These are phyloP conservation scores for Caenorhabditis becei DNA, from an alignment of 2,888 invertebrate genomes.

Conservation along the genomic window DNA sequence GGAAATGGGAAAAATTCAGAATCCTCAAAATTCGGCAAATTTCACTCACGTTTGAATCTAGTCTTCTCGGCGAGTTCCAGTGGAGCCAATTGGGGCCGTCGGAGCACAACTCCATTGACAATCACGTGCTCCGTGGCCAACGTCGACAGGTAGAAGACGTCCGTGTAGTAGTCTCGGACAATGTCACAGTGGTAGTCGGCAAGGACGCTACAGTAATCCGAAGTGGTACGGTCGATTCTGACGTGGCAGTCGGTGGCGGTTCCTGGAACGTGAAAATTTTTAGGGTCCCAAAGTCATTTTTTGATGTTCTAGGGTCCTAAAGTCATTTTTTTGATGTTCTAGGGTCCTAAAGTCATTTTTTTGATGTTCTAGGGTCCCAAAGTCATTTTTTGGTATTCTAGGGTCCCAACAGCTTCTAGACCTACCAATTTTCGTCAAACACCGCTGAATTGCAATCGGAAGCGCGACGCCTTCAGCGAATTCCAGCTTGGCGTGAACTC, in stretches of 20 bases:
- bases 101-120: constrained; percentile 15
- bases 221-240: background rate
- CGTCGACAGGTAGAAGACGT: constrained; percentile 29
- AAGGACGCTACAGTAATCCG: background rate
- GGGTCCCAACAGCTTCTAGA: too few species aligned
- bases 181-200: constrained; percentile 50
- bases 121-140: constrained; percentile 23
- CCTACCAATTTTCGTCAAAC: constrained; percentile 28
- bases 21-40: background rate
- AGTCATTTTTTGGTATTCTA: too few species aligned
- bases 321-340: too few species aligned
- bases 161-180: constrained; percentile 30
- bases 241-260: constrained; percentile 39
- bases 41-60: background rate
- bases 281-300: too few species aligned
- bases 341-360: too few species aligned
- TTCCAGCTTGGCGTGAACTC: constrained; percentile 19
- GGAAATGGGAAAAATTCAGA: background rate
- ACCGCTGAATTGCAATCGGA: constrained; percentile 45
- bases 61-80: constrained; percentile 23
- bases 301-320: too few species aligned
- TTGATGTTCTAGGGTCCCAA: too few species aligned
- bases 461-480: background rate
- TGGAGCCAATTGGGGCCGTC: background rate
- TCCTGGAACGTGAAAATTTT: constrained; percentile 5